Percentiles rank a stretch among this genome's conserved stretches.
Conservation (phyloP, 2,113 vertebrate species). For the Ceratotherium simum region DNA sequence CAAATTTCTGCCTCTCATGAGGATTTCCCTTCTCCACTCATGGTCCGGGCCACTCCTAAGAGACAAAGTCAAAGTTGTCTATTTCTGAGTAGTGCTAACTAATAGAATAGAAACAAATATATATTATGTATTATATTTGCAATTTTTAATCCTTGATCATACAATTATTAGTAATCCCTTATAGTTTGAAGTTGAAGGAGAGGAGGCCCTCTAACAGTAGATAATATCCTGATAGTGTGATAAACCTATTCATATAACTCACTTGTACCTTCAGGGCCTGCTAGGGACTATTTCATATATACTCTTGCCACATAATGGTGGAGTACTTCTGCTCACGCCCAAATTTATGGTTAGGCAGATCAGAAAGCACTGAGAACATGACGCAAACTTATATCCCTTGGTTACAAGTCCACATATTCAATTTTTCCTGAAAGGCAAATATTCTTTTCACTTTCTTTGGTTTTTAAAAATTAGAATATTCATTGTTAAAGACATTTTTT, state of each 20-base stretch:
- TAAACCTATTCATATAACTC: not conserved
- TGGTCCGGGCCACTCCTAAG: not conserved
- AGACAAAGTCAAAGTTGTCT: not conserved
- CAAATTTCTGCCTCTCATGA: not conserved
- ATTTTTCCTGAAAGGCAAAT: not conserved
- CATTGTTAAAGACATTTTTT: not conserved
- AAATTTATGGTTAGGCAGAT: not conserved
- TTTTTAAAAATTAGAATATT: not conserved
- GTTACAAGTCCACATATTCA: not conserved
- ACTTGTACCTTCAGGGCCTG: not conserved
- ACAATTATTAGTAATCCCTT: not conserved
- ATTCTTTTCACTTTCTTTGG: not conserved
- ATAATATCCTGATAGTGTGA: not conserved
- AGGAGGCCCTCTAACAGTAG: not conserved
- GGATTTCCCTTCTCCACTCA: not conserved
- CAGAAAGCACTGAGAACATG: not conserved
- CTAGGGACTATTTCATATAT: not conserved
- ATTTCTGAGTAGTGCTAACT: not conserved
- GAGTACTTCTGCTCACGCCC: not conserved
- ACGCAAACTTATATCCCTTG: not conserved
- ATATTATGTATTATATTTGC: not conserved
- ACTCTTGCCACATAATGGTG: not conserved
- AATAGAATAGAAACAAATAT: not conserved
- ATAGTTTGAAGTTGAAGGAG: not conserved
- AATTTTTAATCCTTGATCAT: not conserved